These are phyloP conservation scores for Rhynchonycteris naso DNA, from an alignment of 2,797 vertebrate genomes.

Conservation along the genomic window DNA sequence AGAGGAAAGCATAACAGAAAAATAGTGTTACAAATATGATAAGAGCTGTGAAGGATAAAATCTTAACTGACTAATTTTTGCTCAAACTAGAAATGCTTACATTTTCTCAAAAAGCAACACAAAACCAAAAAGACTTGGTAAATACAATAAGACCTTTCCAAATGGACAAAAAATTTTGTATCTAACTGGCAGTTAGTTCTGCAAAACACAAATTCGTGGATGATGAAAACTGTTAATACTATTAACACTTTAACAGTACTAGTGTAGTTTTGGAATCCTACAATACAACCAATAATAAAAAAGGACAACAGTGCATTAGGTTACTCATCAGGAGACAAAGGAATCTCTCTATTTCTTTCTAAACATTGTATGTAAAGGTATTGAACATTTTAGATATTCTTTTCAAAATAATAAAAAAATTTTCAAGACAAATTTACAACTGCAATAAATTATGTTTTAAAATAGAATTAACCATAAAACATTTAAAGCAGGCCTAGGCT, in stretches of 20 bases:
- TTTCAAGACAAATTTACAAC: constrained; percentile 41
- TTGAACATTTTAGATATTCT: background rate
- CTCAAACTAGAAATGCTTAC: background rate
- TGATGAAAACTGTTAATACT: background rate
- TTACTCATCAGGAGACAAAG: constrained; percentile 7
- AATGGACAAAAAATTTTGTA: constrained; percentile 2
- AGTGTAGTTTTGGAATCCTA: background rate
- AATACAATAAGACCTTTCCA: background rate
- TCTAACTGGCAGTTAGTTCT: background rate
- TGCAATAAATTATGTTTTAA: background rate
- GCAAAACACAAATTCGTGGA: background rate
- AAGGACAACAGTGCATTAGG: background rate
- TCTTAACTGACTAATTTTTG: constrained; percentile 18
- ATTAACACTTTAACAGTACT: background rate
- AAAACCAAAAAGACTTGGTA: background rate
- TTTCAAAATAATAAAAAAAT: constrained; percentile 39
- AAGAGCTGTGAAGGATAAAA: constrained; percentile 6
- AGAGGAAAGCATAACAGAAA: background rate
- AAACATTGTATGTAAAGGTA: background rate
- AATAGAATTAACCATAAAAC: background rate
- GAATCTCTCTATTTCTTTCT: background rate
- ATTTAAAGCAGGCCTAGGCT: background rate
- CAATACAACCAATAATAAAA: background rate
- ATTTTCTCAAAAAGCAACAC: constrained; percentile 59
- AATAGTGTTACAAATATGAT: constrained; percentile 2